Evolutionary conservation across 2,888 invertebrate genomes (phyloP).

Genomic region (Crioceris asparagi): DNA sequence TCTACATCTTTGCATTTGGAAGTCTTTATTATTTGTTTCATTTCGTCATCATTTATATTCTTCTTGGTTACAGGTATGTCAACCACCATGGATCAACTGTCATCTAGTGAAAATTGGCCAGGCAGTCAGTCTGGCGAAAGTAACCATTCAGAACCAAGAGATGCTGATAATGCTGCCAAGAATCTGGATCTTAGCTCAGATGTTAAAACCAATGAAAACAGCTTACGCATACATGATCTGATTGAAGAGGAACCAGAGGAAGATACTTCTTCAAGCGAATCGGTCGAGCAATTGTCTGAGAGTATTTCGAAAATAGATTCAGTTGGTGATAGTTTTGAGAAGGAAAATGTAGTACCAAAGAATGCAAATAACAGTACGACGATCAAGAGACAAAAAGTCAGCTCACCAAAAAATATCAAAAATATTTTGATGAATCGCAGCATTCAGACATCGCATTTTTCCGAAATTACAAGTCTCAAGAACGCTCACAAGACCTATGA

Average conservation of each 20-base stretch:
- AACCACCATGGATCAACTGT: slow-evolving; percentile 63
- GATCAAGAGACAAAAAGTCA: slow-evolving; percentile 14
- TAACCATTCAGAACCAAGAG: slow-evolving; percentile 44
- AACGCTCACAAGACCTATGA: slow-evolving; percentile 27
- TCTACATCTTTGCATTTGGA: too few relatives aligned
- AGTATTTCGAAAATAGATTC: slow-evolving; percentile 37
- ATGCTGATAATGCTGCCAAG: slow-evolving; percentile 18
- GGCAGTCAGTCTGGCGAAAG: slow-evolving; percentile 48
- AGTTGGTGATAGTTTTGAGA: slow-evolving; percentile 26
- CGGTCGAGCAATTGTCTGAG: slow-evolving; percentile 40
- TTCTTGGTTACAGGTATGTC: slow-evolving; percentile 43
- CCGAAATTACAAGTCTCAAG: slow-evolving; percentile 31
- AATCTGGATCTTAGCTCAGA: slow-evolving; percentile 33
- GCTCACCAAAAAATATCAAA: slow-evolving; percentile 16
- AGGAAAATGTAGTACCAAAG: slow-evolving; percentile 12
- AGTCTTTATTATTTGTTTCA: too few relatives aligned
- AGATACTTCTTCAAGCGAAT: slow-evolving; percentile 41
- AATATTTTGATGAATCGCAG: slow-evolving; percentile 55
- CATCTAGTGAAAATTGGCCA: slow-evolving; percentile 65
- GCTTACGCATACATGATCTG: slow-evolving; percentile 37
- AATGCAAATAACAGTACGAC: slow-evolving; percentile 43
- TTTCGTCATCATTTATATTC: too few relatives aligned
- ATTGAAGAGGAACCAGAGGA: slow-evolving; percentile 47
- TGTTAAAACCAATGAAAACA: slow-evolving; percentile 35
- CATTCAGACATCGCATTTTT: slow-evolving; percentile 59